These are phyloP conservation scores for Ecliptopera silaceata DNA, from an alignment of 2,888 invertebrate genomes.

Conservation along the genomic window DNA sequence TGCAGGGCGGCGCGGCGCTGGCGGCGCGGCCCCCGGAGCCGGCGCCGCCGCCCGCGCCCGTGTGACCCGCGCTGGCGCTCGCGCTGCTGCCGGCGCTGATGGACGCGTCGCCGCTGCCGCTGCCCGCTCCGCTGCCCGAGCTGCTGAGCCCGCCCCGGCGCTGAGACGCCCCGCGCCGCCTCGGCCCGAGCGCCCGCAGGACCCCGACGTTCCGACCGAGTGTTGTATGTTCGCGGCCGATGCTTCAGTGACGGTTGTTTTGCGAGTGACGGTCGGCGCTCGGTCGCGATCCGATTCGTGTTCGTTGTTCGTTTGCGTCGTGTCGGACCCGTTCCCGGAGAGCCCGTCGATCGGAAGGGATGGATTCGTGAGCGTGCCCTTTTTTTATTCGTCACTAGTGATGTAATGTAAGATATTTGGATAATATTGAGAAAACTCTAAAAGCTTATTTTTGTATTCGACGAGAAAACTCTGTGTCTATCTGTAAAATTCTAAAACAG, in stretches of 20 bases:
- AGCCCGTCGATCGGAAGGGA: constrained; percentile 57
- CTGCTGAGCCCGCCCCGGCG: constrained; percentile 78
- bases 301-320: constrained; percentile 53
- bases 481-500: constrained; percentile 74
- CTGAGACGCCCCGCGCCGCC: constrained; percentile 52
- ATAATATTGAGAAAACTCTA: constrained; percentile 78
- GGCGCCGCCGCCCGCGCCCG: constrained; percentile 87
- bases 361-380: constrained; percentile 71
- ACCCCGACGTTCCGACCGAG: constrained; percentile 69
- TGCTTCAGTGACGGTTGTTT: constrained; percentile 77
- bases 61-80: constrained; percentile 81
- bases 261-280: constrained; percentile 75
- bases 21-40: constrained; percentile 94
- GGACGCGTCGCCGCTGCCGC: constrained; percentile 78
- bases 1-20: constrained; percentile 91
- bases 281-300: constrained; percentile 60
- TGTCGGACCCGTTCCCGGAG: constrained; percentile 63
- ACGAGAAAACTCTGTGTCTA: constrained; percentile 70
- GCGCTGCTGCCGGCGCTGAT: constrained; percentile 79
- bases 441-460: constrained; percentile 83
- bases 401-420: constrained; percentile 74
- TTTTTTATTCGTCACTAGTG: constrained; percentile 73
- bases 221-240: constrained; percentile 78
- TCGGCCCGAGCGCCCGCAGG: constrained; percentile 71
- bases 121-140: constrained; percentile 79